A percentile compares a stretch with the other conserved stretches of the same genome.
These are phyloP conservation scores for Papilio protenor DNA, from an alignment of 2,888 invertebrate species.

Conservation along the genomic window DNA sequence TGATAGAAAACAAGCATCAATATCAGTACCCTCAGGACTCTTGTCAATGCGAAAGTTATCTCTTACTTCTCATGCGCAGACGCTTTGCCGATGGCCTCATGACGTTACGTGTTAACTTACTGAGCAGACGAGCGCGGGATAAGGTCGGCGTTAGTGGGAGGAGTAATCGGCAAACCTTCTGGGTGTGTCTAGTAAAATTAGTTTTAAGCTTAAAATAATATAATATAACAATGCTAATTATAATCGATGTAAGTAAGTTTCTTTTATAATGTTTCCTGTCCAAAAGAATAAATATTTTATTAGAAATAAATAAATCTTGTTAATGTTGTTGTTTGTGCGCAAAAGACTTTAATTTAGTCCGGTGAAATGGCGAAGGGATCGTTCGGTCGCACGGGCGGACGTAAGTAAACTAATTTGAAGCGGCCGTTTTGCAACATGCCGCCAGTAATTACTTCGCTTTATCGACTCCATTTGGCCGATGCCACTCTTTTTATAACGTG, in stretches of 20 bases:
- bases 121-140: too few relatives aligned
- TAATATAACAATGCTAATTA: not conserved
- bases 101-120: too few relatives aligned
- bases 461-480: conserved; percentile 76
- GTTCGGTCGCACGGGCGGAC: conserved; percentile 40
- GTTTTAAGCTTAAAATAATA: too few relatives aligned
- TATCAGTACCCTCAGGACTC: conserved; percentile 2
- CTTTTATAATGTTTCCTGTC: not conserved
- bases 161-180: too few relatives aligned
- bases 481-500: conserved; percentile 78
- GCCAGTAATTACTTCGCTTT: conserved; percentile 74
- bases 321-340: conserved; percentile 4
- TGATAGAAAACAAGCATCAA: conserved; percentile 11
- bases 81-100: too few relatives aligned
- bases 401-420: conserved; percentile 66
- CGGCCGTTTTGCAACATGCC: conserved; percentile 70
- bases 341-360: conserved; percentile 40
- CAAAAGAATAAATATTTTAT: not conserved
- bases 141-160: too few relatives aligned
- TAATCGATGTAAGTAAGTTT: too few relatives aligned
- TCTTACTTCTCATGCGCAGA: too few relatives aligned
- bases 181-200: too few relatives aligned
- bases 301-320: not conserved
- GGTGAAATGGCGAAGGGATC: conserved; percentile 47
- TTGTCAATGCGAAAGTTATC: not conserved